Percentiles rank a stretch among this genome's conserved stretches.
Conservation (phyloP, 2,888 invertebrate species). For the Bembecia ichneumoniformis region DNA sequence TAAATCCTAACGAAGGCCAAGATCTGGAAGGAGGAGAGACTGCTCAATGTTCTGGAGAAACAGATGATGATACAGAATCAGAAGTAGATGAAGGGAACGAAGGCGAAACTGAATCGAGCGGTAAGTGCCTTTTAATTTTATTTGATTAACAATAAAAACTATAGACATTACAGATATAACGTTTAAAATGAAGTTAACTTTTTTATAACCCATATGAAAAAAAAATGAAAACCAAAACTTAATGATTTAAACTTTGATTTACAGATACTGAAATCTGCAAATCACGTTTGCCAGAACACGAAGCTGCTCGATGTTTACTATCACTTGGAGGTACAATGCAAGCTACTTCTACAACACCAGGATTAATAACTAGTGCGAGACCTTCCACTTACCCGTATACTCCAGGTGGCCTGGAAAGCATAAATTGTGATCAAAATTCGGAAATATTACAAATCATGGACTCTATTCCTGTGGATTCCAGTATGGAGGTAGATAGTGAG, state of each 20-base stretch:
- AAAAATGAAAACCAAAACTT: too few relatives aligned
- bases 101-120: slow-evolving; percentile 77
- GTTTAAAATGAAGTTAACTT: slow-evolving; percentile 3
- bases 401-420: slow-evolving; percentile 42
- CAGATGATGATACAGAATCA: slow-evolving; percentile 77
- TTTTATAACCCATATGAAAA: background rate
- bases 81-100: slow-evolving; percentile 76
- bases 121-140: slow-evolving; percentile 47
- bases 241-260: slow-evolving; percentile 11
- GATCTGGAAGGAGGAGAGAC: slow-evolving; percentile 72
- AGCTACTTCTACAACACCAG: slow-evolving; percentile 62
- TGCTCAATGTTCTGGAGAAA: slow-evolving; percentile 70
- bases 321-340: slow-evolving; percentile 78
- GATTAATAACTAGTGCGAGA: slow-evolving; percentile 72
- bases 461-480: slow-evolving; percentile 33
- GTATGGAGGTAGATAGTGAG: slow-evolving; percentile 62
- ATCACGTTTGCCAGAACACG: slow-evolving; percentile 83
- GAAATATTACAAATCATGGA: slow-evolving; percentile 34
- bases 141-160: slow-evolving; percentile 5
- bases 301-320: slow-evolving; percentile 86
- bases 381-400: slow-evolving; percentile 80
- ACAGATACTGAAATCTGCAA: slow-evolving; percentile 78
- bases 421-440: slow-evolving; percentile 30
- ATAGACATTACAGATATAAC: background rate
- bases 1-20: slow-evolving; percentile 81